Base-by-base conservation (phyloP, 2,113 vertebrate genomes). In the Onychostruthus taczanowskii region DNA sequence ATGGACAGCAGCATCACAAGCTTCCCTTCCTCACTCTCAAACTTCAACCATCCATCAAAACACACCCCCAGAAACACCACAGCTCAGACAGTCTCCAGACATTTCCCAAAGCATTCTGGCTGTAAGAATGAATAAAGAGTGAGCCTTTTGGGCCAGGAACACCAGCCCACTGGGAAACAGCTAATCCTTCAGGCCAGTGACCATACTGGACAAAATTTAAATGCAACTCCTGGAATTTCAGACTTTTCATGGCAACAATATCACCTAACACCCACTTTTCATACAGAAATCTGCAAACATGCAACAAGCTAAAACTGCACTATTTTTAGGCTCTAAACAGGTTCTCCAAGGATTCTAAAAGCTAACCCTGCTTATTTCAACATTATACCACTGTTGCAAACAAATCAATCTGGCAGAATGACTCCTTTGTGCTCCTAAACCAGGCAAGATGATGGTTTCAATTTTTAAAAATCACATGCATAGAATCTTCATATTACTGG, bases 1-100 rank as follows among this genome's bases (percentile, higher is more conserved):
- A 78, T 49, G 86, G 95, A 95, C 90, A 97, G 92, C 92, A 95
- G 82, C 88, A 95, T 3, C 75, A 75, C 22, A 59, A 27, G 22
- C 24, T 74, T 81, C 72, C 74, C 62, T 41, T 77, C 37, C 66
- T 19, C 8, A 4, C n/a, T 16, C 41, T 11, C 35, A 26, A 50
- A 82, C 19, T 56, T 46, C 58, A 20, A 3, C 16, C 43, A 59
- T 37, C 55, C 59, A 46, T 3, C 41, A 30, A 33, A 78, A 33
- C 76, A 75, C 28, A 56, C 3, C 35, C 44, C n/a, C 64, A 61
- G 44, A 70, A 78, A 74, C 39, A 69, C 35, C 10, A 43, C 49
- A 63, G 56, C 49, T 84, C 35, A 17, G 13, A 27, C 10, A 30
- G 28, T 3, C 64, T 69, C 67, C 43, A 69, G 33, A 53, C 1